A percentile compares a stretch with the other conserved stretches of the same genome.
phyloP scores from a whole-genome alignment of 2,113 vertebrate species.

The Plotosus lineatus region DNA sequence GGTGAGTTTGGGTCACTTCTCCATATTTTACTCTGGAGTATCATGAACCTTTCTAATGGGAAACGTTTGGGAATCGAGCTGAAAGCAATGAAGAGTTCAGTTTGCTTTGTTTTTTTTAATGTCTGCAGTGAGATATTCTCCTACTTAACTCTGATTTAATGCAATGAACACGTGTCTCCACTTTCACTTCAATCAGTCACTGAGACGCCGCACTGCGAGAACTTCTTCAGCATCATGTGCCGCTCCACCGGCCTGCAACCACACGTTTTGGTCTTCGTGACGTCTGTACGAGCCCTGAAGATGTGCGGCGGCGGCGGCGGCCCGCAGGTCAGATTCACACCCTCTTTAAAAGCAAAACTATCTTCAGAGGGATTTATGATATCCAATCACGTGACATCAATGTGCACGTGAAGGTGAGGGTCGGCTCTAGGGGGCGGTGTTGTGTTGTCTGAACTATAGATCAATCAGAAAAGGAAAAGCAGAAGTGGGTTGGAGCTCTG shows the following conservation, averaged over 20 bases:
- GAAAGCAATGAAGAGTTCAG: too few relatives aligned
- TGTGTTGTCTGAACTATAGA: too few relatives aligned
- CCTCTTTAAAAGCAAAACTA: too few relatives aligned
- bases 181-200: conserved; percentile 70
- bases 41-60: too few relatives aligned
- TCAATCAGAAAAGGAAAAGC: neutral
- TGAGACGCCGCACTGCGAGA: conserved; percentile 83
- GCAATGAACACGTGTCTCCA: neutral
- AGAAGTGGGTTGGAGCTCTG: neutral
- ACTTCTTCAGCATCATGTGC: conserved; percentile 87
- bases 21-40: too few relatives aligned
- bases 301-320: conserved; percentile 79
- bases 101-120: too few relatives aligned
- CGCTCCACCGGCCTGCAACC: conserved; percentile 80
- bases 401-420: neutral
- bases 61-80: too few relatives aligned
- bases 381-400: too few relatives aligned
- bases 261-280: conserved; percentile 81
- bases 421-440: too few relatives aligned
- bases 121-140: too few relatives aligned
- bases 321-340: conserved; percentile 73
- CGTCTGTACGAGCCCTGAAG: conserved; percentile 81
- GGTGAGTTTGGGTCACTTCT: too few relatives aligned
- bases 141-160: neutral
- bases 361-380: neutral